phyloP scores from a whole-genome alignment of 2,113 vertebrate genomes.

The Oxygymnocypris stewartii region DNA sequence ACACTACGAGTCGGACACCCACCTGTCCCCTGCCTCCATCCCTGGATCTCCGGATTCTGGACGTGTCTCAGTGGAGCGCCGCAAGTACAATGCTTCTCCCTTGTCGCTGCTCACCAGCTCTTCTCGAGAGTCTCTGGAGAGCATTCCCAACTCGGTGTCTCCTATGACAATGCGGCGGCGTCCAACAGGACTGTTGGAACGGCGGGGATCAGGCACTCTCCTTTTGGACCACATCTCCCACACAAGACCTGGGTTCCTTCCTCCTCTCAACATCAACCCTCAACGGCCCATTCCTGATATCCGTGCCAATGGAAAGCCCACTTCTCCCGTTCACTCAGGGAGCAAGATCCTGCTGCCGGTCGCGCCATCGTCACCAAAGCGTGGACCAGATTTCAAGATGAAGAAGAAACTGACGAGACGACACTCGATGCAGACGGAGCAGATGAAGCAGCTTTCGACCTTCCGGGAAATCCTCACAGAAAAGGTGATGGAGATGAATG shows the following conservation, averaged over 20 bases:
- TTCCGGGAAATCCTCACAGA: constrained; percentile 83
- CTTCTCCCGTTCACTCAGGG: constrained; percentile 71
- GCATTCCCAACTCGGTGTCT: constrained; percentile 82
- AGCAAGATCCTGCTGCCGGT: constrained; percentile 76
- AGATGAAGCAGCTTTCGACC: constrained; percentile 86
- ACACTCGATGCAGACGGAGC: constrained; percentile 94
- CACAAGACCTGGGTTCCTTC: constrained; percentile 85
- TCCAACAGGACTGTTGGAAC: constrained; percentile 81
- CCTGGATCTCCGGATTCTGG: constrained; percentile 82
- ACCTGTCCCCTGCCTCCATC: constrained; percentile 76
- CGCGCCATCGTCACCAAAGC: constrained; percentile 81
- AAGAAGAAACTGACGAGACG: constrained; percentile 89
- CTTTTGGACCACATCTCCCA: constrained; percentile 85
- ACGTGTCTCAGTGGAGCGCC: constrained; percentile 78
- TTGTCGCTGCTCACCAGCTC: constrained; percentile 77
- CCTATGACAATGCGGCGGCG: constrained; percentile 79
- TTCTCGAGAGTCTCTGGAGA: constrained; percentile 77
- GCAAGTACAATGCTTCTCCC: constrained; percentile 83
- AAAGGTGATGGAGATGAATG: constrained; percentile 74
- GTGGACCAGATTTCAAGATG: constrained; percentile 78
- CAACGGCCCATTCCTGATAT: constrained; percentile 88
- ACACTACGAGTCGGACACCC: constrained; percentile 76
- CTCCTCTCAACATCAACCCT: constrained; percentile 86
- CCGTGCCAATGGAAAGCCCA: constrained; percentile 78
- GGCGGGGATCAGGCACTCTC: constrained; percentile 87